Base-by-base conservation (phyloP, 2,113 vertebrate species). In the Pavo muticus region DNA sequence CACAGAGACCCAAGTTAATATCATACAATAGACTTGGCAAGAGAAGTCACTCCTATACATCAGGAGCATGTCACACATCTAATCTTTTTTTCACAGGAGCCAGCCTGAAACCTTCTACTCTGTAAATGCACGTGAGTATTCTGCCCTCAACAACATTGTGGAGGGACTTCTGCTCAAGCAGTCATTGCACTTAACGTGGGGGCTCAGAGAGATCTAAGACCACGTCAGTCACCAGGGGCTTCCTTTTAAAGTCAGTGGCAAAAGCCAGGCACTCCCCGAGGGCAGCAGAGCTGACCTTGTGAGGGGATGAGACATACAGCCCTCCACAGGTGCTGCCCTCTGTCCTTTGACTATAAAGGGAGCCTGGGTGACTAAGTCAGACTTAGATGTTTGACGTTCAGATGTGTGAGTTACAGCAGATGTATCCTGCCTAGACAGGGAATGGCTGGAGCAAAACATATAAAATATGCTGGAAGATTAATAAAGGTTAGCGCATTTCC, bases 11-110 rank as follows among this genome's bases (percentile, higher is more conserved):
- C 40, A 75, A 78, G 44, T 48, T 92, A 87, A 57, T 47, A 72
- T 39, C 67, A 64, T 56, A 79, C 72, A 50, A 72, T 47, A 85
- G 70, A 61, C 80, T 82, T 96, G 93, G 83, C 71, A 87, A 77
- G 37, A 85, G 25, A 65, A 73, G 29, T 84, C 92, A 87, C 47
- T 67, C 52, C 1, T 80, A 81, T 75, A 93, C 77, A 83, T 91
- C 84, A 93, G 91, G 59, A 44, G 15, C 24, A 11, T 61, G 61
- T 86, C 48, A 19, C 32, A 32, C 45, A 82, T 60, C 80, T 86
- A 59, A 37, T 85, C 40, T 59, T 85, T 91, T 91, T 59, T 59
- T n/a, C 35, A 50, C 19, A 68, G 48, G 57, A 94, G 65, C 61
- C 48, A 87, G 27, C 47, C 63, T 54, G 57, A 90, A 87, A 79